These are phyloP conservation scores for Balearica regulorum DNA, from an alignment of 2,797 vertebrate species.

Conservation along the genomic window DNA sequence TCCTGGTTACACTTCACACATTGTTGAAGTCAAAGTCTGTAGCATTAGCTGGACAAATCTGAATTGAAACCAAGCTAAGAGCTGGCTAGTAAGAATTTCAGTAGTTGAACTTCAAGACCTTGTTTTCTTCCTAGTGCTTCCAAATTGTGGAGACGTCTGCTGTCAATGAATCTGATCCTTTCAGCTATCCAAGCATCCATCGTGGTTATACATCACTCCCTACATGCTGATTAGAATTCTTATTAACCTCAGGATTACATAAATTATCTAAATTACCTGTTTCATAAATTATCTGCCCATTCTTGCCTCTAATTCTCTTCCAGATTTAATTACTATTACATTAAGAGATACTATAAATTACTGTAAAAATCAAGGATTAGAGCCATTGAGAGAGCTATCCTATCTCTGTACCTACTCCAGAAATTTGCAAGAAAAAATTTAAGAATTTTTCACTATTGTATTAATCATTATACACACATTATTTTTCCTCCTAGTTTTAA, in stretches of 20 bases:
- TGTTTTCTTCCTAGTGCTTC: background rate
- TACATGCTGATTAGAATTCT: background rate
- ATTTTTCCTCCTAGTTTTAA: background rate
- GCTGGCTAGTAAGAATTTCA: background rate
- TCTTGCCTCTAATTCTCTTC: background rate
- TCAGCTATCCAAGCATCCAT: background rate
- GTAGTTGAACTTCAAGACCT: background rate
- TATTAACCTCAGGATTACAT: background rate
- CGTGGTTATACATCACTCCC: background rate
- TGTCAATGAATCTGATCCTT: background rate
- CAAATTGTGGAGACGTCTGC: background rate
- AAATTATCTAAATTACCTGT: too few species aligned
- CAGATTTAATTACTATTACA: background rate
- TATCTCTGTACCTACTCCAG: background rate
- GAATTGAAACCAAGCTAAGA: background rate
- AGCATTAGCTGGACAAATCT: background rate
- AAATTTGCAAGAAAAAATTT: background rate
- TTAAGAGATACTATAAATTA: background rate
- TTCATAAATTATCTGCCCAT: background rate
- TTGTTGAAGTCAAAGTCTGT: background rate
- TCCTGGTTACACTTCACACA: background rate
- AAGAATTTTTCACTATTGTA: background rate
- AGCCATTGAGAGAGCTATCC: background rate
- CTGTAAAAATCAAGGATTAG: background rate
- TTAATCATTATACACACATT: background rate